These are phyloP conservation scores for Elgaria multicarinata DNA, from an alignment of 2,113 vertebrate genomes.

Conservation along the genomic window DNA sequence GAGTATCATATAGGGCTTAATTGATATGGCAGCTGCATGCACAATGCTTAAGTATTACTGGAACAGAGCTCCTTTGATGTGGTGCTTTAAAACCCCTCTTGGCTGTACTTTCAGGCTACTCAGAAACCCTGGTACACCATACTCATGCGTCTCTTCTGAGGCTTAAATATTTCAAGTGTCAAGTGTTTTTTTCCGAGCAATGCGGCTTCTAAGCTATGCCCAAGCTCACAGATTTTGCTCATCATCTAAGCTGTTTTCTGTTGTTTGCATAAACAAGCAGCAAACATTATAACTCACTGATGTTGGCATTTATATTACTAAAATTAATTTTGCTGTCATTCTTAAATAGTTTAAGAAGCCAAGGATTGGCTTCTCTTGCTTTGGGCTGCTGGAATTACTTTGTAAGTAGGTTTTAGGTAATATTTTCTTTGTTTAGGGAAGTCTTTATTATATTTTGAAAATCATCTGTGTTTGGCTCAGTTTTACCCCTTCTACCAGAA, in stretches of 20 bases:
- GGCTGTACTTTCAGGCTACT: slow-evolving; percentile 7
- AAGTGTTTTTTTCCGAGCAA: not conserved
- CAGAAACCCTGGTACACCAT: not conserved
- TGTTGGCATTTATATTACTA: not conserved
- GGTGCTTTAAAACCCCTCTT: slow-evolving; percentile 7
- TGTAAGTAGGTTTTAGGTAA: not conserved
- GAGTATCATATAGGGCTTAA: slow-evolving; percentile 8
- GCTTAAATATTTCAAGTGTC: slow-evolving; percentile 4
- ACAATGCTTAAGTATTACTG: slow-evolving; percentile 8
- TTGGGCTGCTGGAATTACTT: not conserved
- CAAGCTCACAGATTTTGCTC: not conserved
- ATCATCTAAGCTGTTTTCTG: not conserved
- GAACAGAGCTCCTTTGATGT: slow-evolving; percentile 22
- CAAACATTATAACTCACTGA: not conserved
- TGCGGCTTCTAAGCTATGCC: not conserved
- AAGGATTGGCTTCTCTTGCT: not conserved
- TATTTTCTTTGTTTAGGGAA: not conserved
- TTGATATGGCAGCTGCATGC: slow-evolving; percentile 21
- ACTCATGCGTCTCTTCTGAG: not conserved
- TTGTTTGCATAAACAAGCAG: not conserved
- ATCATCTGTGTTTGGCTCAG: not conserved
- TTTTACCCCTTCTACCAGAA: not conserved
- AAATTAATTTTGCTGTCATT: not conserved
- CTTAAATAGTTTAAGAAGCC: not conserved
- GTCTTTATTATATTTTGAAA: not conserved